phyloP scores from a whole-genome alignment of 2,797 vertebrate genomes.

The Octomys mimax region DNA sequence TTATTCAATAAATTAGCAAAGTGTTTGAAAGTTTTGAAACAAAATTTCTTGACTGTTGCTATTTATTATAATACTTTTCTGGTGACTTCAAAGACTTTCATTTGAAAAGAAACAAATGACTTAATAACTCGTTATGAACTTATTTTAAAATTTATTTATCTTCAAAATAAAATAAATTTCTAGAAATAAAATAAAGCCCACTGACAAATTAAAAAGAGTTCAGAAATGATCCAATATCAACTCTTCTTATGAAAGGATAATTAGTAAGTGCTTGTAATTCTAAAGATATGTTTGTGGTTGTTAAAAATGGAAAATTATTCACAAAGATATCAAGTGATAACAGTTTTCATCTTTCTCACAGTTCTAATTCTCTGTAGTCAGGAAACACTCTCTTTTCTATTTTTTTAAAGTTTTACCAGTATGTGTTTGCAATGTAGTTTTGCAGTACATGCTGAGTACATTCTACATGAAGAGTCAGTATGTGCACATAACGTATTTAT shows the following conservation, averaged over 20 bases:
- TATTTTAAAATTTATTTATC: background rate
- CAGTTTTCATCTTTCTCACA: background rate
- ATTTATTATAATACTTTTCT: background rate
- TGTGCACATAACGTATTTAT: background rate
- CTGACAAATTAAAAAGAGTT: background rate
- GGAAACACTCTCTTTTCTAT: background rate
- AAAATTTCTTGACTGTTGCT: background rate
- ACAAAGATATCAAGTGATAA: background rate
- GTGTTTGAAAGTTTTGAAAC: background rate
- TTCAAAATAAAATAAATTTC: background rate
- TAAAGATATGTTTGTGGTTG: background rate
- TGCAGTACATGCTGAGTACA: background rate
- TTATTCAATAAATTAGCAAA: background rate
- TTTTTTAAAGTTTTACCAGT: background rate
- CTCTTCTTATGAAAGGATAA: background rate
- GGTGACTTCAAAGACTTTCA: background rate
- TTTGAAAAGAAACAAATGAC: background rate
- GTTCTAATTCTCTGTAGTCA: background rate
- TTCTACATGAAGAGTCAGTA: background rate
- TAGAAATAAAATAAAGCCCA: constrained; percentile 23
- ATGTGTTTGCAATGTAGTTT: background rate
- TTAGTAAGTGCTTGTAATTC: background rate
- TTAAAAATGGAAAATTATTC: background rate
- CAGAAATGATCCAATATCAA: background rate
- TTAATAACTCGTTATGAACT: background rate